A percentile compares a stretch with the other conserved stretches of the same genome.
Conservation (phyloP, 2,888 invertebrate genomes). For the Brenthis daphne region DNA sequence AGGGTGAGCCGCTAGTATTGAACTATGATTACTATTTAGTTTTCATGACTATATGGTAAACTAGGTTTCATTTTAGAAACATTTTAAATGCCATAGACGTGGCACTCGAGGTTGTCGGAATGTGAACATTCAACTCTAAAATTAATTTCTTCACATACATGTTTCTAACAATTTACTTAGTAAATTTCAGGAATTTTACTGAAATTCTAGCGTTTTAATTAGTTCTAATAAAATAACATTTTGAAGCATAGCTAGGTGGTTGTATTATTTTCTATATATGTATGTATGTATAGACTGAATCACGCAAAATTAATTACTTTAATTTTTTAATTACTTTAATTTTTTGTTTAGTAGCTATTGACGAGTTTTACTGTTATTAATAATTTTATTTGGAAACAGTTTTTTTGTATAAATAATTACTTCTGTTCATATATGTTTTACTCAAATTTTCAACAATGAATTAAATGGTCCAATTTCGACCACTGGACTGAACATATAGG, state of each 20-base stretch:
- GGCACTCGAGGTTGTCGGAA: neutral
- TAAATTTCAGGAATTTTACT: conserved; percentile 19
- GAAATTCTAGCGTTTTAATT: conserved; percentile 8
- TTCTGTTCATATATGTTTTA: too few relatives aligned
- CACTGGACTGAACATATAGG: too few relatives aligned
- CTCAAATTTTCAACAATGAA: too few relatives aligned
- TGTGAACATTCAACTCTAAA: conserved; percentile 16
- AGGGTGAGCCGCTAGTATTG: too few relatives aligned
- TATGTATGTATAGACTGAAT: too few relatives aligned
- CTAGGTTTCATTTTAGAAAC: conserved; percentile 11
- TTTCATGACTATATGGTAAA: neutral
- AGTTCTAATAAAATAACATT: neutral
- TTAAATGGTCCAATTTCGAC: too few relatives aligned
- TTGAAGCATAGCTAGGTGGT: neutral
- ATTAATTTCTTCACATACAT: conserved; percentile 29
- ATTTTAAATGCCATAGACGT: conserved; percentile 12
- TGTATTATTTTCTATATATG: neutral
- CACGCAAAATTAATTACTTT: too few relatives aligned
- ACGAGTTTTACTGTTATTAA: too few relatives aligned
- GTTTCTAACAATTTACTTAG: conserved; percentile 20
- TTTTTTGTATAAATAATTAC: too few relatives aligned
- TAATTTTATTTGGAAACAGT: too few relatives aligned
- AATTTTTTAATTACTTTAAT: neutral
- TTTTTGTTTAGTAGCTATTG: too few relatives aligned
- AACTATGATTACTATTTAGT: too few relatives aligned